Evolutionary conservation across 2,797 vertebrate genomes (phyloP), one percentile per base, ranked within the genome.

Genomic region (Periophthalmus magnuspinnatus): DNA sequence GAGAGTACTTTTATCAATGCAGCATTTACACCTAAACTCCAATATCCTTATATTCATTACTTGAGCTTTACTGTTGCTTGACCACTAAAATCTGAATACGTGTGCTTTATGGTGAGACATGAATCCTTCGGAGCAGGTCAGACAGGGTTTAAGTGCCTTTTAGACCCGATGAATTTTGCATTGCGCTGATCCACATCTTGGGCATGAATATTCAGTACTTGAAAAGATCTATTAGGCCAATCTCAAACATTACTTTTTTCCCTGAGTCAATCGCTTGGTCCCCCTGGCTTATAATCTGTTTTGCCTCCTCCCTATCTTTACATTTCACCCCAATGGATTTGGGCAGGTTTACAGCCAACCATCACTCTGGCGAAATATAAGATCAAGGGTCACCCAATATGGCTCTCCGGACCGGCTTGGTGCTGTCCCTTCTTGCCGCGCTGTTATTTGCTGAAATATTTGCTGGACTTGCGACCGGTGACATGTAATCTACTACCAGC

Each of bases 401-500:
- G 80, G 48, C 80, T 81, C 79, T 32, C 0, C n/a, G 80, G 83
- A 81, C 41, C 34, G 77, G 71, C 67, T 62, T 65, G 1, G 57
- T 75, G 66, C 66, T 70, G 75, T 70, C 62, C 59, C 62, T 57
- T 63, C 65, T 0, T 72, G 70, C 38, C 9, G 10, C 76, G 62
- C 41, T 22, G 81, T 89, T 84, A 88, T 82, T 89, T 82, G 75
- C 85, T 89, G 82, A 90, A 88, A 92, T 90, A 91, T 91, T 77
- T 87, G 85, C 84, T 89, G 73, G 7, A 82, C 56, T 75, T 73
- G 82, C 83, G 76, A 80, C 85, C 85, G 89, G 86, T 90, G 87
- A 92, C 89, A 88, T 87, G 86, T 91, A 89, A 91, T 91, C 88
- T 89, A 89, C 74, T 79, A 77, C 84, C 72, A 68, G 81, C 83